Conservation (phyloP, 2,797 vertebrate genomes). For the Melanotaenia nigrans region DNA sequence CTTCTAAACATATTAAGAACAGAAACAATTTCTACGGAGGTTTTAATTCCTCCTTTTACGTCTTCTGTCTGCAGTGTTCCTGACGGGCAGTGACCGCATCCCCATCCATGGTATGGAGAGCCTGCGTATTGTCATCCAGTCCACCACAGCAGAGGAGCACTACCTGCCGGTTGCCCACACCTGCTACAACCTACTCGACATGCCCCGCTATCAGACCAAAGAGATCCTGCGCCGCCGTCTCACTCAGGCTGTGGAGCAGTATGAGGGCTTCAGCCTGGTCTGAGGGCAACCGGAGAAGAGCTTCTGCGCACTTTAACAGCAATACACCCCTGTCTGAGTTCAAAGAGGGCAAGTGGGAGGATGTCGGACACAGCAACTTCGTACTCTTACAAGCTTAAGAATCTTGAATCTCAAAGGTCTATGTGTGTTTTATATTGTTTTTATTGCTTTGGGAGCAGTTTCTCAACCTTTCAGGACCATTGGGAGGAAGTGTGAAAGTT, state of each 20-base stretch:
- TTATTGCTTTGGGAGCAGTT: slow-evolving; percentile 37
- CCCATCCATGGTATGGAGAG: slow-evolving; percentile 98
- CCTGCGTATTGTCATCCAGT: slow-evolving; percentile 93
- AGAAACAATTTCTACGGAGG: too few species aligned
- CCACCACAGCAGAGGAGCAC: slow-evolving; percentile 89
- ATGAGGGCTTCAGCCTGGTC: slow-evolving; percentile 96
- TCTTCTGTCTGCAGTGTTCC: slow-evolving; percentile 85
- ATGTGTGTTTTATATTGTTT: slow-evolving; percentile 42
- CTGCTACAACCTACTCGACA: slow-evolving; percentile 97
- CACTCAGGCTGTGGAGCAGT: slow-evolving; percentile 94
- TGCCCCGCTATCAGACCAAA: slow-evolving; percentile 97
- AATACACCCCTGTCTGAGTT: slow-evolving; percentile 48
- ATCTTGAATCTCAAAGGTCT: slow-evolving; percentile 62
- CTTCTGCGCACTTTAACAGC: slow-evolving; percentile 71
- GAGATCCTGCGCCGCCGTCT: slow-evolving; percentile 88
- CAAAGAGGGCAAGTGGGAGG: slow-evolving; percentile 5
- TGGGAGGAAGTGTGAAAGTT: slow-evolving; percentile 19
- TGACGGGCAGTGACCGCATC: slow-evolving; percentile 96
- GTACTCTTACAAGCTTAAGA: slow-evolving; percentile 36
- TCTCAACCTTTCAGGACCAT: slow-evolving; percentile 41
- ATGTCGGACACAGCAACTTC: not conserved
- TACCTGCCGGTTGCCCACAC: slow-evolving; percentile 97
- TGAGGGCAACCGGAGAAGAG: slow-evolving; percentile 66
- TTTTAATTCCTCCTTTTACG: not conserved
- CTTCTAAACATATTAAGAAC: too few species aligned